Conservation (phyloP, 2,113 vertebrate genomes). For the Ovis aries region ARS-UI_Ramb_v3.0 NC_056077.1:796001-796500, state of each 20-base stretch:
- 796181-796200: neutral
- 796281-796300: neutral
- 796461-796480: neutral
- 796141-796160: neutral
- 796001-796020: slow-evolving; percentile 92
- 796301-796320: neutral
- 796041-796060: neutral
- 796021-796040: neutral
- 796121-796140: neutral
- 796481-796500: neutral
- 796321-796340: neutral
- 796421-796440: neutral
- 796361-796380: neutral
- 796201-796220: neutral
- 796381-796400: neutral
- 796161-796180: neutral
- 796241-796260: neutral
- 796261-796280: neutral
- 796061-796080: neutral
- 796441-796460: neutral
- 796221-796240: neutral
- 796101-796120: neutral
- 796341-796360: neutral
- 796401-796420: neutral
- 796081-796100: neutral